Percentiles rank a stretch among this genome's conserved stretches.
phyloP scores from a whole-genome alignment of 1,140 invertebrate genomes.

The Plectrocnemia conspersa region DNA sequence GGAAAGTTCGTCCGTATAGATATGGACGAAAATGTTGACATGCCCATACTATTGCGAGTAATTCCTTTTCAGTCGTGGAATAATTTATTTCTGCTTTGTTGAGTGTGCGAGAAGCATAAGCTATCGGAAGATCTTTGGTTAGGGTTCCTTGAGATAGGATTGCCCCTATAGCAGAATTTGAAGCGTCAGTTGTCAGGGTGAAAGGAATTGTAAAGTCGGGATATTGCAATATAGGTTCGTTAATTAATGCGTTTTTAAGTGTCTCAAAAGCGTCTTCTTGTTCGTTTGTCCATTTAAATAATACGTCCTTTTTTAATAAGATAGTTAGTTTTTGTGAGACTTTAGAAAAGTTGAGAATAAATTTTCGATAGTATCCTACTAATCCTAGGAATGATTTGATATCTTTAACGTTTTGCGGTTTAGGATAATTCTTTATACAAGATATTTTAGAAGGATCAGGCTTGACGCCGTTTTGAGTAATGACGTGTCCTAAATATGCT shows the following conservation, averaged over 20 bases:
- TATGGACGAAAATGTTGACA: constrained; percentile 47
- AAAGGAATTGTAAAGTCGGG: constrained; percentile 40
- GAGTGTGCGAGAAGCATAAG: constrained; percentile 43
- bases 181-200: constrained; percentile 40
- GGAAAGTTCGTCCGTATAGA: constrained; percentile 47
- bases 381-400: constrained; percentile 47
- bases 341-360: constrained; percentile 37
- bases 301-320: constrained; percentile 40
- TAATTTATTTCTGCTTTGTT: constrained; percentile 45
- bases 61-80: constrained; percentile 47
- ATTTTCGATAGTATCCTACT: constrained; percentile 41
- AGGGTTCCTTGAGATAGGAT: constrained; percentile 38
- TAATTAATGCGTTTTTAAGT: constrained; percentile 29
- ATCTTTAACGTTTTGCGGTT: constrained; percentile 40
- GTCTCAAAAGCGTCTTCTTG: constrained; percentile 37
- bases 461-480: constrained; percentile 42
- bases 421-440: constrained; percentile 40
- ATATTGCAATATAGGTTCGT: constrained; percentile 35
- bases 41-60: constrained; percentile 51
- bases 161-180: constrained; percentile 37
- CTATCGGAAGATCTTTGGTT: constrained; percentile 36
- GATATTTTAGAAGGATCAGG: constrained; percentile 44
- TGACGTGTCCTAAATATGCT: constrained; percentile 44
- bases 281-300: constrained; percentile 37
- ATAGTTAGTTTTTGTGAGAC: constrained; percentile 40